These are phyloP conservation scores for Pedetes capensis DNA, from an alignment of 2,113 vertebrate species.

Conservation along the genomic window DNA sequence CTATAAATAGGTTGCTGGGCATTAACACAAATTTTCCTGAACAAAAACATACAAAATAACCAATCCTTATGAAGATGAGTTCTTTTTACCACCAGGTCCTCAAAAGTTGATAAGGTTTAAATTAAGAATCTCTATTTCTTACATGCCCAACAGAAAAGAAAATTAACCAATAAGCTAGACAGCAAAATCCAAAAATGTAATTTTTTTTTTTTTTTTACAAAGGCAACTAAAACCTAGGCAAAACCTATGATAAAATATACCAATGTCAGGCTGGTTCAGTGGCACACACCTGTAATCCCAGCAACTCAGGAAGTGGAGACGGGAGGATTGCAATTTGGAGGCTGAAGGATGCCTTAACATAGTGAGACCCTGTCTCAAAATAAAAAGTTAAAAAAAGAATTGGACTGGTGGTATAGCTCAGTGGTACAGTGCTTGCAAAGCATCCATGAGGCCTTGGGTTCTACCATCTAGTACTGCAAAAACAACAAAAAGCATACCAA, in stretches of 20 bases:
- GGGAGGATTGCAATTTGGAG: too few relatives aligned
- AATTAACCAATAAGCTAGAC: slow-evolving; percentile 1
- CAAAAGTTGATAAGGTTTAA: not conserved
- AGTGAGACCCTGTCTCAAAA: too few relatives aligned
- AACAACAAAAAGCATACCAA: not conserved
- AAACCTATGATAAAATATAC: not conserved
- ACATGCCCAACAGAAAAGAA: not conserved
- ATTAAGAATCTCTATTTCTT: slow-evolving; percentile 4
- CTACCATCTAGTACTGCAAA: too few relatives aligned
- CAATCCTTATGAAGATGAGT: not conserved
- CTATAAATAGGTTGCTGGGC: too few relatives aligned
- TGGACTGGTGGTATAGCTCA: too few relatives aligned
- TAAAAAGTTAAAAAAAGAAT: too few relatives aligned
- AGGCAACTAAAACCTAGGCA: slow-evolving; percentile 46
- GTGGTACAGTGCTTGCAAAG: too few relatives aligned
- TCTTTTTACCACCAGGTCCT: not conserved
- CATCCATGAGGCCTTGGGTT: too few relatives aligned
- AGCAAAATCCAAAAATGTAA: not conserved
- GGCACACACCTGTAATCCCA: too few relatives aligned
- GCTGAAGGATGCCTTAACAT: too few relatives aligned
- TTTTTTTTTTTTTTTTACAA: not conserved
- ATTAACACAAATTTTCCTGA: slow-evolving; percentile 48
- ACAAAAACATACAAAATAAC: not conserved
- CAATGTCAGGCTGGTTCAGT: too few relatives aligned
- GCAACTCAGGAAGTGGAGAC: too few relatives aligned